A percentile compares a stretch with the other conserved stretches of the same genome.
Evolutionary conservation across 2,888 invertebrate species (phyloP).

Genomic region (Tricholauxania praeusta): DNA sequence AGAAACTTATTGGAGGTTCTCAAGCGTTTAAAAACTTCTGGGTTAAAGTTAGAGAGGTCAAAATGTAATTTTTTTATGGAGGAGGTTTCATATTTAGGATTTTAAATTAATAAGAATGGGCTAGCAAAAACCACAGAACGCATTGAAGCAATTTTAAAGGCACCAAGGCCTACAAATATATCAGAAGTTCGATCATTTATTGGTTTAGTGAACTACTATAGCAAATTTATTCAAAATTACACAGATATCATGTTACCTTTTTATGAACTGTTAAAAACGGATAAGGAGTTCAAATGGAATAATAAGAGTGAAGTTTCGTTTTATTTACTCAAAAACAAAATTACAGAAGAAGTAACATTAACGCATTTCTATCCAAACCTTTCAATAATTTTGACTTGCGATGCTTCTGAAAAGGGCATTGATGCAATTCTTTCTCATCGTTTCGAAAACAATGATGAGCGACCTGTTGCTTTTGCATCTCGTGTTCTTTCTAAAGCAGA

Average conservation of each 20-base stretch:
- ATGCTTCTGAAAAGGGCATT: conserved; percentile 1
- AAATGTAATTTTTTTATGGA: conserved; percentile 2
- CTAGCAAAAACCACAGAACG: conserved; percentile 11
- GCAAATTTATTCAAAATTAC: conserved; percentile 1
- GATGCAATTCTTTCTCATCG: neutral
- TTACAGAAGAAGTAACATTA: neutral
- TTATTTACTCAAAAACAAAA: neutral
- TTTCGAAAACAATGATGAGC: conserved; percentile 1
- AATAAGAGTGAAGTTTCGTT: no score
- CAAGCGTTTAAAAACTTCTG: neutral
- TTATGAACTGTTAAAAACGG: neutral
- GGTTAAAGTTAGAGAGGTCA: conserved; percentile 2
- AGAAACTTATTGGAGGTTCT: neutral
- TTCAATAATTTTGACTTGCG: neutral
- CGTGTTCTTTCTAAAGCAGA: neutral
- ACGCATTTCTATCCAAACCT: neutral
- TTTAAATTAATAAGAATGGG: neutral
- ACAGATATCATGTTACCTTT: neutral
- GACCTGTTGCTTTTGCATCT: neutral
- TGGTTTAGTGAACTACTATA: conserved; percentile 2
- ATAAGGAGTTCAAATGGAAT: neutral
- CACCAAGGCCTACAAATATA: conserved; percentile 7
- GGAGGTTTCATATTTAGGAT: neutral
- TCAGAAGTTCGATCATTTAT: conserved; percentile 1
- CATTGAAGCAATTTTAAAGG: conserved; percentile 2